Percentiles rank a stretch among this genome's conserved stretches.
Evolutionary conservation across 2,113 vertebrate genomes (phyloP).

Genomic region (Ochotona princeps): DNA sequence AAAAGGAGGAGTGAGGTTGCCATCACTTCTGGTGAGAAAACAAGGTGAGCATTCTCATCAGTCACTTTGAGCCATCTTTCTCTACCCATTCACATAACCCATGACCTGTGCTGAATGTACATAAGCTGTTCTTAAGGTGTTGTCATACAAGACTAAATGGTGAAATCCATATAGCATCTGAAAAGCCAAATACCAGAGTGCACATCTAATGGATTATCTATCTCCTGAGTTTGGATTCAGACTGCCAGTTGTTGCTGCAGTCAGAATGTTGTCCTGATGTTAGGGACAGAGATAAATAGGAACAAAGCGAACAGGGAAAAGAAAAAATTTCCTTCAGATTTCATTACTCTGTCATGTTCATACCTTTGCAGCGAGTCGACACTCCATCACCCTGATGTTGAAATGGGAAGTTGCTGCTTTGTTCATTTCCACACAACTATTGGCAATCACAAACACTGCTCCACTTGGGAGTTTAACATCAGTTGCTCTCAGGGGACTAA

Average conservation of each 20-base stretch:
- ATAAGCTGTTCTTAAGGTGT: not conserved
- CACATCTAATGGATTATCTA: not conserved
- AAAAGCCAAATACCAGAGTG: not conserved
- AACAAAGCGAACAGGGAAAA: conserved; percentile 53
- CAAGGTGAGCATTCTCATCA: not conserved
- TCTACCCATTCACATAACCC: not conserved
- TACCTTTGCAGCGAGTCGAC: conserved; percentile 97
- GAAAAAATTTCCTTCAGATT: conserved; percentile 75
- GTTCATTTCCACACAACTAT: conserved; percentile 97
- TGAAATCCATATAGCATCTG: not conserved
- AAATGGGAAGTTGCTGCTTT: conserved; percentile 97
- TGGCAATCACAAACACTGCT: conserved; percentile 96
- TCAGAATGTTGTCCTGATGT: conserved; percentile 3
- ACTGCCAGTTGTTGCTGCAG: not conserved
- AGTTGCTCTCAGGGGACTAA: conserved; percentile 93
- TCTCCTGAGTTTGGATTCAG: not conserved
- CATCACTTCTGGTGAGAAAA: not conserved
- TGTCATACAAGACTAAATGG: not conserved
- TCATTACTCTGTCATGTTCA: conserved; percentile 29
- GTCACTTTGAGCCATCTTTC: not conserved
- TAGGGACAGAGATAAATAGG: not conserved
- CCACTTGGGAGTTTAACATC: conserved; percentile 93
- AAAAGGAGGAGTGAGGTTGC: not conserved
- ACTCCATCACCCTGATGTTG: conserved; percentile 96
- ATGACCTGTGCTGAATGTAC: not conserved